phyloP scores from a whole-genome alignment of 30 jellyfish, hydroid and myxozoan species.

The Aurelia sp. region DNA sequence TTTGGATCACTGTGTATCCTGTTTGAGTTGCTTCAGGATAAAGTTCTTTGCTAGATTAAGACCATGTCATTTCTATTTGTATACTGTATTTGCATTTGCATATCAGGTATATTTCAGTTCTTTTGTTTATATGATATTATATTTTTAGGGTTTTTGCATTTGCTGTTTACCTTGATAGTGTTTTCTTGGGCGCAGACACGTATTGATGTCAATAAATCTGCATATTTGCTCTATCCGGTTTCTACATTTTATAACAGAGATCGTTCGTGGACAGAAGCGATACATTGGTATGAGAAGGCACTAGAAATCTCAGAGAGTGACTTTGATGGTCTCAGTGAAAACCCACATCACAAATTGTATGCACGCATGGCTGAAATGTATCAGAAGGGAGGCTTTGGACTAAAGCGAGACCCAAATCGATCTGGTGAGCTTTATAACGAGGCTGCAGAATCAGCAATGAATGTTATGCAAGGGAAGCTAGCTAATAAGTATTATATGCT shows the following conservation, averaged over 20 bases:
- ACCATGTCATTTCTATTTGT: no score
- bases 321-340: constrained; percentile 48
- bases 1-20: no score
- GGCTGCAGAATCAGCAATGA: constrained; percentile 98
- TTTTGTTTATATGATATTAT: no score
- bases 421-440: constrained; percentile 91
- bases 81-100: no score
- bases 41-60: no score
- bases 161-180: no score
- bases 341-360: constrained; percentile 79
- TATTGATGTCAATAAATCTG: no score
- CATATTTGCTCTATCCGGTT: no score
- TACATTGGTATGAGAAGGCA: constrained; percentile 90
- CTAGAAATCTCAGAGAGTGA: constrained; percentile 40
- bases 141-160: no score
- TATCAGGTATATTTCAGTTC: no score
- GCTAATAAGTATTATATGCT: constrained; percentile 90
- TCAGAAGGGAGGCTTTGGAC: constrained; percentile 92
- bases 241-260: constrained; percentile 36
- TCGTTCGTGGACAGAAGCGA: constrained; percentile 89
- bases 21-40: no score
- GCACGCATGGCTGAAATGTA: constrained; percentile 98
- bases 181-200: no score
- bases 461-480: constrained; percentile 91
- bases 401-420: constrained; percentile 81